phyloP scores from a whole-genome alignment of 2,888 invertebrate genomes.

The Galerucella nymphaeae region DNA sequence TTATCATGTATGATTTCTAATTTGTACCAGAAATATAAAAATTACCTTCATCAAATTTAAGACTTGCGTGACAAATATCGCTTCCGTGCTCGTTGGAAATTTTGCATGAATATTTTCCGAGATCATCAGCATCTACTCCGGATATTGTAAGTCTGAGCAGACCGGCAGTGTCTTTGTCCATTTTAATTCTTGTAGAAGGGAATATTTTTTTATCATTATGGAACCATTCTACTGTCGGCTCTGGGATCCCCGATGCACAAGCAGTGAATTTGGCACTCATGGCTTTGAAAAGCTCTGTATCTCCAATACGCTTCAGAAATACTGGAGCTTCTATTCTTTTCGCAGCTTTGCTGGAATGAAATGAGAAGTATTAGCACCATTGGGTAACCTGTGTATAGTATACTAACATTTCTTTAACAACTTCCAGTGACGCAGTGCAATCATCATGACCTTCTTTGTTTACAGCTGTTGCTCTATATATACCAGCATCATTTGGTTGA shows the following conservation, averaged over 20 bases:
- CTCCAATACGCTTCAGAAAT: conserved; percentile 90
- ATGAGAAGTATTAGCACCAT: background rate
- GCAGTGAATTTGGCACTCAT: conserved; percentile 95
- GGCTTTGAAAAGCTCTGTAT: conserved; percentile 86
- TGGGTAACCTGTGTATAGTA: background rate
- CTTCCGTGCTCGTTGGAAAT: conserved; percentile 88
- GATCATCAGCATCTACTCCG: conserved; percentile 82
- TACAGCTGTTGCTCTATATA: conserved; percentile 80
- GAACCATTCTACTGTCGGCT: conserved; percentile 90
- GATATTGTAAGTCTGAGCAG: conserved; percentile 84
- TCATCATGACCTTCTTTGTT: conserved; percentile 84
- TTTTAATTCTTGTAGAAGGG: conserved; percentile 83
- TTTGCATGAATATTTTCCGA: conserved; percentile 85
- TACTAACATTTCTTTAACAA: conserved; percentile 86
- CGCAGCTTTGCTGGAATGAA: conserved; percentile 72
- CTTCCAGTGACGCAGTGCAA: conserved; percentile 79
- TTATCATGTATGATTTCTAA: background rate
- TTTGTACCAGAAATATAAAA: conserved; percentile 6
- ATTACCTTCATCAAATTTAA: conserved; percentile 74
- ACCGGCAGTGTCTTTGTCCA: conserved; percentile 86
- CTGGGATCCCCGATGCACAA: conserved; percentile 87
- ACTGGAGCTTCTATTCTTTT: conserved; percentile 85
- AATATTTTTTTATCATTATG: conserved; percentile 82
- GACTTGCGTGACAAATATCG: conserved; percentile 81
- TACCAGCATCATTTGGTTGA: conserved; percentile 75